A percentile compares a stretch with the other conserved stretches of the same genome.
Evolutionary conservation across 2,113 vertebrate genomes (phyloP).

Genomic region (Cynocephalus volans): DNA sequence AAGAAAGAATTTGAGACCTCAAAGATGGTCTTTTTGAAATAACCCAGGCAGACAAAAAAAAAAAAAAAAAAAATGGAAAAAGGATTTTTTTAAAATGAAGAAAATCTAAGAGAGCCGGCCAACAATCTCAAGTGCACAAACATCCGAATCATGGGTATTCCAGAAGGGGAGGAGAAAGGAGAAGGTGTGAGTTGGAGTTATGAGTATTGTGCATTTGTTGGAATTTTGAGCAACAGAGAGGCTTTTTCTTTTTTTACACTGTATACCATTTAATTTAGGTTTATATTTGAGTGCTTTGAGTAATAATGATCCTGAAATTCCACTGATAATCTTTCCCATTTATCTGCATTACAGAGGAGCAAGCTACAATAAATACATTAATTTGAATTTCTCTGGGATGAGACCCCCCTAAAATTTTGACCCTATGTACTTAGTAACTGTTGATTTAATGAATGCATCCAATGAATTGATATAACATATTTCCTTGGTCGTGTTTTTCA

Average conservation of each 20-base stretch:
- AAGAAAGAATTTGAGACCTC: too few species aligned
- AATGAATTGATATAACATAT: neutral
- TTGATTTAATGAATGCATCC: neutral
- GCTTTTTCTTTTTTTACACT: neutral
- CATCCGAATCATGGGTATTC: too few species aligned
- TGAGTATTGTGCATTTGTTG: neutral
- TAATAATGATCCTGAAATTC: neutral
- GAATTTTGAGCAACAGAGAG: neutral
- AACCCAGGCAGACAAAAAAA: too few species aligned
- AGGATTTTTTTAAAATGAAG: too few species aligned
- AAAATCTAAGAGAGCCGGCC: too few species aligned
- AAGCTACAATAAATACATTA: neutral
- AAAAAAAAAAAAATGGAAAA: too few species aligned
- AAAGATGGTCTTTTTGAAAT: too few species aligned
- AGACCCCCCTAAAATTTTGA: neutral
- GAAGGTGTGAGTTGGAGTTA: too few species aligned
- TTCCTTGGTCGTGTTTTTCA: constrained; percentile 14
- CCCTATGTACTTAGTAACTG: neutral
- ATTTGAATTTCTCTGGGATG: neutral
- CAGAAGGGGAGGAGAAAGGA: too few species aligned
- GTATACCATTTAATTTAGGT: neutral
- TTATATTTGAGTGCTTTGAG: neutral
- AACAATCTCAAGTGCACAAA: too few species aligned
- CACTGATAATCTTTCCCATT: neutral
- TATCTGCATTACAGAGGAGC: neutral